Base-by-base conservation (phyloP, 1,140 invertebrate species). In the Nephotettix cincticeps region DNA sequence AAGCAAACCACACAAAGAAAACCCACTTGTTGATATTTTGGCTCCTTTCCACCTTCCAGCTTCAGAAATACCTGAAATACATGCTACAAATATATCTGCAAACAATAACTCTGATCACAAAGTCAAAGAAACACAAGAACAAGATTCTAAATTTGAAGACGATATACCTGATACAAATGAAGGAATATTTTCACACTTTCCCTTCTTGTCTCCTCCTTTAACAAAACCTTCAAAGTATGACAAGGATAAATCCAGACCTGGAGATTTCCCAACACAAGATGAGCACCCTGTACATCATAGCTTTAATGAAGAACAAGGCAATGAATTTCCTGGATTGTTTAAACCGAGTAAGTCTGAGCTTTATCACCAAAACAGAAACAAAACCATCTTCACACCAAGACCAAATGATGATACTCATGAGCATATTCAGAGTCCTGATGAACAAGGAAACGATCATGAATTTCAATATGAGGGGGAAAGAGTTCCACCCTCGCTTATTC, bases 1-100 rank as follows among this genome's bases (percentile, higher is more conserved):
- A 65, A 36, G 1, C 4, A 65, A 65, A 36, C 19, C 69, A 6
- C 40, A 30, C 4, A 71, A 71, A 63, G 29, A 69, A 27, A 63
- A 68, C n/a, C 32, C 64, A 23, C 23, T 73, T 1, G 58, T 63
- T 2, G 71, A 73, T 43, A 29, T 70, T 29, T 45, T 73, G 21
- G 21, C 58, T 19, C 68, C 71, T 36, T 70, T 70, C 47, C 58
- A 70, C 51, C 36, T 70, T 14, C 56, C 64, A 43, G 32, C 69
- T 21, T 45, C 56, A 45, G 68, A 73, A 23, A 73, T 73, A 9
- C 56, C 69, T 21, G 63, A 70, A 14, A 30, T 70, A 23, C 21
- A 65, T 25, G 27, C 32, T 28, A 28, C 19, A 11, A 66, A 73
- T 36, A 64, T 21, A 4, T 4, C 11, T 65, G 23, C 17, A 36